Base-by-base conservation (phyloP, 2,888 invertebrate species). In the Actias luna region DNA sequence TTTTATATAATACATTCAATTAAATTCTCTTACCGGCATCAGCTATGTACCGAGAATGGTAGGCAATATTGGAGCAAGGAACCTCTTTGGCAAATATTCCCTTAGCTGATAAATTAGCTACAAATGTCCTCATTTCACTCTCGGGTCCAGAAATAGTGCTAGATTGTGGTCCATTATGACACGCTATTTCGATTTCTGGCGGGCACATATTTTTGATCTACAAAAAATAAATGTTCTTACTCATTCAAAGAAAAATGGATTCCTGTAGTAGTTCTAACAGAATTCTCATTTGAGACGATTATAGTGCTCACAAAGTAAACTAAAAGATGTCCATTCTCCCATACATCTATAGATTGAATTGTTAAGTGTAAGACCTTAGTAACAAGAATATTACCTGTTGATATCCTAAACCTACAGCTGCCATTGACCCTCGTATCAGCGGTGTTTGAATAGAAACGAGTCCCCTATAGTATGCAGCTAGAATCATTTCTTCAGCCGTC, bases 31-130 rank as follows among this genome's bases (percentile, higher is more conserved):
- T 69, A 80, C 87, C 94, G 60, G 95, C 94, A 55, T 93, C 88
- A 0, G 93, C 92, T 71, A 98, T 96, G 97, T 96, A 96, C 35
- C 94, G 93, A 64, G 96, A 96, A 80, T 98, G 97, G 77, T 97
- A 98, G 0, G 97, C 96, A 68, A 97, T 96, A 71, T 96, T 96
- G 33, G 96, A 94, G 64, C 96, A 96, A 14, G 73, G 69, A 14
- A 78, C 77, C 36, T 74, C 72, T 59, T 74, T 78, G 5, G 75
- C 76, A 31, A 78, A 79, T 5, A 77, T 63, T 0, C 73, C 74
- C 29, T 73, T 64, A 5, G 67, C 58, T 5, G 66, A 67, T 95
- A 79, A 57, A n/a, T 66, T 42, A 0, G 64, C 88, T 0, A 94
- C 93, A 70, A 94, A 94, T 39, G 80, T 78, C 63, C 87, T 81